Evolutionary conservation across 2,797 vertebrate genomes (phyloP).

Genomic region (Phalanger gymnotis): DNA sequence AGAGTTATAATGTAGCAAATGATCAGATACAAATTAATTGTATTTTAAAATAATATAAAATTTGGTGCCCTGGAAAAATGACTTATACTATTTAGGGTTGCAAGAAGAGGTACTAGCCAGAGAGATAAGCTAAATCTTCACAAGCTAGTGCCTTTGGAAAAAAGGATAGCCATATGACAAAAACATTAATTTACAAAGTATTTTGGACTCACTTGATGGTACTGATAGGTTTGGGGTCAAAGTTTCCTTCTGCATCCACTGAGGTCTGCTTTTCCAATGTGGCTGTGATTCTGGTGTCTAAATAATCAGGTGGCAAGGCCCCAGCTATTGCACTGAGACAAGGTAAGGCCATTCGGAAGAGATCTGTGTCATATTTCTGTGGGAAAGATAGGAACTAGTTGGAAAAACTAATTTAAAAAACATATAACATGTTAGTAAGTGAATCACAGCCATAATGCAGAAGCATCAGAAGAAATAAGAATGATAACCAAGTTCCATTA

Average conservation of each 20-base stretch:
- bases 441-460: conserved; percentile 54
- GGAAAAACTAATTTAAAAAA: conserved; percentile 82
- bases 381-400: conserved; percentile 84
- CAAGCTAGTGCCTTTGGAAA: neutral
- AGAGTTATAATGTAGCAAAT: neutral
- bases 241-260: conserved; percentile 96
- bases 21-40: conserved; percentile 15
- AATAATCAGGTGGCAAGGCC: conserved; percentile 96
- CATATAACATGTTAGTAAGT: conserved; percentile 81
- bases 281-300: conserved; percentile 92
- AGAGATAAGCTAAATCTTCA: neutral
- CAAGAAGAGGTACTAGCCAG: neutral
- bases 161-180: neutral
- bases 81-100: neutral
- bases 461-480: conserved; percentile 68
- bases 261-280: conserved; percentile 93
- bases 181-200: neutral
- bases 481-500: neutral
- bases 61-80: neutral
- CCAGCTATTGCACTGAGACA: conserved; percentile 98
- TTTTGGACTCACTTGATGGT: conserved; percentile 91
- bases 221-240: conserved; percentile 97
- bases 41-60: neutral
- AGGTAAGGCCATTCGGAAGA: conserved; percentile 98
- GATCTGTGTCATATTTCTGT: conserved; percentile 96